Conservation (phyloP, 2,113 vertebrate genomes). For the Ophthalmolycus amberensis region DNA sequence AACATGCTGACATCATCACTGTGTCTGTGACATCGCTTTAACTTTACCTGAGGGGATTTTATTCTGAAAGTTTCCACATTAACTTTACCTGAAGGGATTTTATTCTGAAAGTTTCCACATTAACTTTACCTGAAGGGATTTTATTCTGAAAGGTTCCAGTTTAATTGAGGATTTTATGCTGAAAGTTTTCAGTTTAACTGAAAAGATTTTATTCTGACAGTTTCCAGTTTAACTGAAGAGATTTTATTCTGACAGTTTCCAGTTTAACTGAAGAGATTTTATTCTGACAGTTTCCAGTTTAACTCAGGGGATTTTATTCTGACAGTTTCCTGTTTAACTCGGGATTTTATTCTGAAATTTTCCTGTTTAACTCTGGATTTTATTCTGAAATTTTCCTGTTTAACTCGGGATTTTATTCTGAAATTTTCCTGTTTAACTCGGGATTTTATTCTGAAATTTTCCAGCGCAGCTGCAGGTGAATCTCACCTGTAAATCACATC, state of each 20-base stretch:
- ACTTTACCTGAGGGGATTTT: neutral
- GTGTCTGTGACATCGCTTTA: slow-evolving; percentile 14
- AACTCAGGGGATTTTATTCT: neutral
- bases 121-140: neutral
- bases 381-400: no score
- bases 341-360: neutral
- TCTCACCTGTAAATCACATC: no score
- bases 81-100: neutral
- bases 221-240: no score
- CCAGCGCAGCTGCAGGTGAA: no score
- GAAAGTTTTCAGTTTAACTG: neutral
- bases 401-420: slow-evolving; percentile 2
- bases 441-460: no score
- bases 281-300: neutral
- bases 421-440: neutral
- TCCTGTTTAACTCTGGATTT: no score
- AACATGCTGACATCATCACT: slow-evolving; percentile 44
- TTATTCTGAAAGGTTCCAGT: neutral
- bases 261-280: no score
- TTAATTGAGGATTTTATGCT: neutral
- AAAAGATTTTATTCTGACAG: no score
- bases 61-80: neutral
- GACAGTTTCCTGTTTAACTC: neutral
- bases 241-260: no score
- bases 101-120: neutral